Evolutionary conservation across 1,140 invertebrate genomes (phyloP).

Genomic region (Drosophila lacertosa): DNA sequence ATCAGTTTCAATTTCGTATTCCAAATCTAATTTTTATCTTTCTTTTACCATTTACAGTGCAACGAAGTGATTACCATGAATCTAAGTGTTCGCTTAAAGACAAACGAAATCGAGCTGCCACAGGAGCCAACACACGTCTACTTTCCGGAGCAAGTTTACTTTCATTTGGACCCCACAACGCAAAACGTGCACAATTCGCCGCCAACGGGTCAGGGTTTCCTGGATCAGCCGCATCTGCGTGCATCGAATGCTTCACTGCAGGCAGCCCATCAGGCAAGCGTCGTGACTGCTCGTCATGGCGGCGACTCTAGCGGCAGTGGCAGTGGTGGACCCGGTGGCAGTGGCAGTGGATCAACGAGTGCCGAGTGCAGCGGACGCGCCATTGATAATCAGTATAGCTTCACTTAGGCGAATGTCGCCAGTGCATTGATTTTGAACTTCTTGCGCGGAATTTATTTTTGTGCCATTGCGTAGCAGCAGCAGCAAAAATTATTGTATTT

Average conservation of each 20-base stretch:
- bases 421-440: slow-evolving; percentile 47
- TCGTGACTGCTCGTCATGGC: slow-evolving; percentile 28
- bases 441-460: slow-evolving; percentile 68
- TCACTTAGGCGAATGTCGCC: slow-evolving; percentile 84
- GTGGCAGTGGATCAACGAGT: slow-evolving; percentile 61
- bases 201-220: slow-evolving; percentile 54
- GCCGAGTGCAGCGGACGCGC: slow-evolving; percentile 84
- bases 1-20: neutral
- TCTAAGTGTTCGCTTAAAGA: slow-evolving; percentile 85
- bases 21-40: slow-evolving; percentile 11
- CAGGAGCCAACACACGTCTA: slow-evolving; percentile 73
- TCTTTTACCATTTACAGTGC: slow-evolving; percentile 51
- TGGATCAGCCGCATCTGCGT: slow-evolving; percentile 69
- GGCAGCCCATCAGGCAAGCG: slow-evolving; percentile 45
- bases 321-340: slow-evolving; percentile 32
- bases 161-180: slow-evolving; percentile 70
- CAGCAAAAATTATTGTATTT: slow-evolving; percentile 40
- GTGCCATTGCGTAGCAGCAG: slow-evolving; percentile 66
- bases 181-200: slow-evolving; percentile 61
- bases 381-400: slow-evolving; percentile 88
- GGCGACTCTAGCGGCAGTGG: slow-evolving; percentile 22
- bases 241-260: slow-evolving; percentile 77
- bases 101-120: slow-evolving; percentile 85
- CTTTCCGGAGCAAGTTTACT: slow-evolving; percentile 79
- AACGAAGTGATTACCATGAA: slow-evolving; percentile 84